Evolutionary conservation across 2,797 vertebrate species (phyloP), one percentile per base, ranked within the genome.

Genomic region (Urocyon cinereoargenteus): DNA sequence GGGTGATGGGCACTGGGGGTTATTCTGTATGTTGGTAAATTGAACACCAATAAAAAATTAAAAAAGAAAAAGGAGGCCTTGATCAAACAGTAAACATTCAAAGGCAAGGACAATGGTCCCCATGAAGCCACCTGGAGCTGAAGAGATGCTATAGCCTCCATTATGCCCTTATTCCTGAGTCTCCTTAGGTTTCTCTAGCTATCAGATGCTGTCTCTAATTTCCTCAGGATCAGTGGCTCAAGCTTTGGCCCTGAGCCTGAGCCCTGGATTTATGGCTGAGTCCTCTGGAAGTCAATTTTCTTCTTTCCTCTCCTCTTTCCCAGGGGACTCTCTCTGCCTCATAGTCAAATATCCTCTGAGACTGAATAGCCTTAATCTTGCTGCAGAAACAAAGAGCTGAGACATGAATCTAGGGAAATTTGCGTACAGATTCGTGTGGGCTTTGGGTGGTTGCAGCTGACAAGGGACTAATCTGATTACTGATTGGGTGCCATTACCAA

Each of bases 111-210:
- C 34, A 2, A 0, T 2, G n/a, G 14, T 24, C 31, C 51, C 45
- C 53, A 16, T 5, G 40, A 70, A 59, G 72, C 64, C 28, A 18
- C 5, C 5, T 18, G n/a, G 90, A 72, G 36, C 51, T 53, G 21
- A 82, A 91, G 86, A 81, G 86, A 34, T 10, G 55, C 21, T 8
- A 3, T 19, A 5, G 1, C 45, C 22, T 78, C 68, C 6, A 0
- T 6, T 22, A 36, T 0, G 2, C 26, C 45, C 70, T 22, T 45
- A 3, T 86, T 92, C 70, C 57, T 34, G 26, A n/a, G n/a, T 49
- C 62, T 91, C 31, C 93, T 97, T 51, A 1, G 61, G 75, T 91
- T 96, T 94, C 86, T 90, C 61, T 57, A 73, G 93, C 45, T 78
- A 90, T 81, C 85, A 0, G 51, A 78, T 90, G 68, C 40, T 55